Conservation (phyloP, 2,888 invertebrate species). For the Dastarcus helophoroides region DNA sequence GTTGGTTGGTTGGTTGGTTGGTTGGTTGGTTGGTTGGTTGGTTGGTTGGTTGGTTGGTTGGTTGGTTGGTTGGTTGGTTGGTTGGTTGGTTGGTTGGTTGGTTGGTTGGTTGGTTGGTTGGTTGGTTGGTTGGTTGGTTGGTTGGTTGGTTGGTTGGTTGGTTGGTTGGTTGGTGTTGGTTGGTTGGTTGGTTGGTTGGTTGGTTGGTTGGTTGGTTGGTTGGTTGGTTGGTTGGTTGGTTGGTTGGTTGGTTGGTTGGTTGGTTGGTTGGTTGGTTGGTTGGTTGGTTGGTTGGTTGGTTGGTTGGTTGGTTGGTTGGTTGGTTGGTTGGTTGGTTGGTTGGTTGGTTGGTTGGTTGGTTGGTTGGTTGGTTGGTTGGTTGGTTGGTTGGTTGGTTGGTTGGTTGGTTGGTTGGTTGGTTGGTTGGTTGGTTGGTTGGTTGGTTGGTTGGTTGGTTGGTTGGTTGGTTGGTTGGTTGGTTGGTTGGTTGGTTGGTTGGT, state of each 20-base stretch:
- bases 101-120: neutral
- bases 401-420: constrained; percentile 2
- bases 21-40: neutral
- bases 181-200: constrained; percentile 2
- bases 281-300: constrained; percentile 2
- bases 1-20: neutral
- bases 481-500: neutral
- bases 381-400: constrained; percentile 2
- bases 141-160: neutral
- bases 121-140: neutral
- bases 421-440: constrained; percentile 2
- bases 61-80: neutral
- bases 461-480: neutral
- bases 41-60: neutral
- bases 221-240: constrained; percentile 2
- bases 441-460: neutral
- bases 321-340: constrained; percentile 2
- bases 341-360: constrained; percentile 2
- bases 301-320: constrained; percentile 2
- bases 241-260: constrained; percentile 2
- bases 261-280: constrained; percentile 2
- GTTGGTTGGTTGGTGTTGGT: neutral
- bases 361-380: constrained; percentile 2
- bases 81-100: neutral
- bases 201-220: constrained; percentile 2